These are phyloP conservation scores for Idris sp. DNA, from an alignment of 1,140 invertebrate species.

Conservation along the genomic window DNA sequence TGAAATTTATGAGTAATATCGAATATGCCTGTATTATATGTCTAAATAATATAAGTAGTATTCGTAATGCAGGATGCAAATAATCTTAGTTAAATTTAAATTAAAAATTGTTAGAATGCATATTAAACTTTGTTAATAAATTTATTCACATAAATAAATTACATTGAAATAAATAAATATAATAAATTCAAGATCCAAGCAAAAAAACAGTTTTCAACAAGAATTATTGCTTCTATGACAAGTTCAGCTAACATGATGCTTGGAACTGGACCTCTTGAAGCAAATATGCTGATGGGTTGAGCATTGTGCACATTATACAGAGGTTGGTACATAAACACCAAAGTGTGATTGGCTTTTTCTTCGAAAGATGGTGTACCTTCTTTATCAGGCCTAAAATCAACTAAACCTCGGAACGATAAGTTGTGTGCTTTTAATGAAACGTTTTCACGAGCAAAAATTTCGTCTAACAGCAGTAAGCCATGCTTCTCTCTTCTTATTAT, in stretches of 20 bases:
- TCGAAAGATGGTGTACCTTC: not conserved
- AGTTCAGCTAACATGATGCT: conserved; percentile 42
- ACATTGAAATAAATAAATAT: too few species aligned
- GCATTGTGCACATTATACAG: conserved; percentile 14
- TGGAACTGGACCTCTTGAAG: conserved; percentile 38
- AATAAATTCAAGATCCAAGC: too few species aligned
- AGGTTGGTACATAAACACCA: conserved; percentile 58
- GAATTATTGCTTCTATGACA: too few species aligned
- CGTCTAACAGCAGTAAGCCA: conserved; percentile 46
- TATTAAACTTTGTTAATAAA: too few species aligned
- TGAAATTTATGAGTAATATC: too few species aligned
- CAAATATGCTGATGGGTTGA: conserved; percentile 51
- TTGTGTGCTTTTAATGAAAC: conserved; percentile 24
- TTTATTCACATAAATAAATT: too few species aligned
- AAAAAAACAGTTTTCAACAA: too few species aligned
- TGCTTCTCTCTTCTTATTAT: conserved; percentile 35
- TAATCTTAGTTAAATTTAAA: too few species aligned
- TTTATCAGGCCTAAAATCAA: conserved; percentile 33
- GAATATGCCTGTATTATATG: too few species aligned
- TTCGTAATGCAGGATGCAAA: too few species aligned
- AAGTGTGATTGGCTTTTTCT: conserved; percentile 38
- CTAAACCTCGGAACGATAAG: conserved; percentile 23
- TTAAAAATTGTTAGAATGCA: too few species aligned
- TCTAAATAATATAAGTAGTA: too few species aligned
- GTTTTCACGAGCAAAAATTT: conserved; percentile 45